Evolutionary conservation across 2,113 vertebrate species (phyloP).

Genomic region (Empidonax traillii): DNA sequence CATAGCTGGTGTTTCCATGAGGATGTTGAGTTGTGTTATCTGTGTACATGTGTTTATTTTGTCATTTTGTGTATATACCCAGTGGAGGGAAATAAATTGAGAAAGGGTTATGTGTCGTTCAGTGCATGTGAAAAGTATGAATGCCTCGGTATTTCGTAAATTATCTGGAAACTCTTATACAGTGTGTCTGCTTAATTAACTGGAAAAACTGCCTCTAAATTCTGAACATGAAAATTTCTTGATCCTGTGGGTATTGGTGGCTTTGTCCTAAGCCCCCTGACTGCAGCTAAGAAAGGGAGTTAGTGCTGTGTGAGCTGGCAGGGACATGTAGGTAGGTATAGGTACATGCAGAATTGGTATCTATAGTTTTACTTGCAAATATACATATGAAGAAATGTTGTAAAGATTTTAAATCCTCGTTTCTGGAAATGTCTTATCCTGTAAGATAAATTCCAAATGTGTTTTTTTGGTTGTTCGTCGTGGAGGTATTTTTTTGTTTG

Average conservation of each 20-base stretch:
- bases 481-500: too few species aligned
- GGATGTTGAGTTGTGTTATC: background rate
- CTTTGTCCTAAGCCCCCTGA: background rate
- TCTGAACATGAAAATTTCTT: background rate
- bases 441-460: background rate
- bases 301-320: background rate
- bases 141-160: background rate
- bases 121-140: background rate
- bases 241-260: background rate
- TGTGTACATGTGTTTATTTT: accelerated
- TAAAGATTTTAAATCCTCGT: background rate
- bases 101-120: background rate
- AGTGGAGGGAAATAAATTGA: background rate
- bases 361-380: background rate
- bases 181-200: background rate
- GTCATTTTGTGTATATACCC: background rate
- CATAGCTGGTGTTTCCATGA: background rate
- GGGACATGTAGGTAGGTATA: background rate
- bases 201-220: background rate
- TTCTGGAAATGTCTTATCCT: background rate
- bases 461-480: background rate
- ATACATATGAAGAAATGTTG: accelerated
- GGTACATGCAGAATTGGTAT: background rate
- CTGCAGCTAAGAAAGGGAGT: background rate
- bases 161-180: background rate